Conservation (phyloP, 2,797 vertebrate genomes). For the Petrocephalus schoutedeni region DNA sequence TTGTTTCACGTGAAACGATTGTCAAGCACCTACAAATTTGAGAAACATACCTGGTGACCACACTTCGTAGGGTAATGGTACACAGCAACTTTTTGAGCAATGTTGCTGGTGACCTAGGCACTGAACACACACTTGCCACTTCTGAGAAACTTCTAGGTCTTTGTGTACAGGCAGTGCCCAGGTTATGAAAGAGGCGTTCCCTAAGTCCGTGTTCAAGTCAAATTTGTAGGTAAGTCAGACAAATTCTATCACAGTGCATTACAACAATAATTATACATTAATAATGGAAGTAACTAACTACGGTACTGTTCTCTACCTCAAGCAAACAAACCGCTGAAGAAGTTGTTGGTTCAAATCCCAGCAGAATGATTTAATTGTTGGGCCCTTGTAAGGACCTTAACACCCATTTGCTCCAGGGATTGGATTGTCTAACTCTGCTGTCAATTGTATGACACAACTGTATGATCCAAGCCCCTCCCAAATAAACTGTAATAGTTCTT, state of each 20-base stretch:
- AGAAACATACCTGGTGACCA: no score
- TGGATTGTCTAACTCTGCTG: not conserved
- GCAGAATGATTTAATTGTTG: not conserved
- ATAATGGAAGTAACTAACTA: not conserved
- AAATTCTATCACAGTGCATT: no score
- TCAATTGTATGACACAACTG: not conserved
- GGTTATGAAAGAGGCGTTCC: not conserved
- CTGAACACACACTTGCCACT: not conserved
- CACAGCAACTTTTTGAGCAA: no score
- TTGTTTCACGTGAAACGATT: no score
- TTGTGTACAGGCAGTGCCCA: not conserved
- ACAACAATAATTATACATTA: not conserved
- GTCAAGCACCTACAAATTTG: no score
- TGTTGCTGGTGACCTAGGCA: not conserved
- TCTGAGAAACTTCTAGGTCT: not conserved
- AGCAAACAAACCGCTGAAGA: not conserved
- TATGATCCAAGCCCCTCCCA: not conserved
- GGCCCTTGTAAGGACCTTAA: not conserved
- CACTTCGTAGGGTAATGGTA: no score
- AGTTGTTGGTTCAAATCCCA: not conserved
- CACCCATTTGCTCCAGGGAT: not conserved
- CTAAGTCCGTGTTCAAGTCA: not conserved
- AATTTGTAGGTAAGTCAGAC: not conserved
- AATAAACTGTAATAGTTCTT: not conserved
- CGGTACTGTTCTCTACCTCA: not conserved